A percentile compares a stretch with the other conserved stretches of the same genome.
These are phyloP conservation scores for Mobula birostris DNA, from an alignment of 2,113 vertebrate species.

Conservation along the genomic window DNA sequence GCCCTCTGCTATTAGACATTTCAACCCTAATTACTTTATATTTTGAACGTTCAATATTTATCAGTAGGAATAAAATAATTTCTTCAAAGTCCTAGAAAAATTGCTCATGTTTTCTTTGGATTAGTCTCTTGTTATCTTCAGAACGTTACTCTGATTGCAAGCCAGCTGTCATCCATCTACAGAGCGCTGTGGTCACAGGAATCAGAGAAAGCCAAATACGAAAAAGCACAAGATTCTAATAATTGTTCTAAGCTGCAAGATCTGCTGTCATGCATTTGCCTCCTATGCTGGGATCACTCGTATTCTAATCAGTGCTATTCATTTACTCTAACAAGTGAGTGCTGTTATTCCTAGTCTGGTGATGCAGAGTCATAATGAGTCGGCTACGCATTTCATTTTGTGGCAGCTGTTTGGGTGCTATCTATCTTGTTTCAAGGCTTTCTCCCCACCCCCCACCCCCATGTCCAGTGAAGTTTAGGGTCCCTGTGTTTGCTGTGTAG, in stretches of 20 bases:
- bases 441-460: too few species aligned
- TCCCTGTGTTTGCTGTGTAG: neutral
- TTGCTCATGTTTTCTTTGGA: neutral
- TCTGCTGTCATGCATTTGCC: too few species aligned
- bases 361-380: too few species aligned
- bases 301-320: neutral
- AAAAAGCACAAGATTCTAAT: neutral
- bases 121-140: neutral
- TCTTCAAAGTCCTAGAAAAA: neutral
- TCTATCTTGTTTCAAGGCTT: neutral
- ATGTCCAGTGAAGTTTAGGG: neutral
- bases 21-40: neutral
- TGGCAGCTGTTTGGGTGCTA: neutral
- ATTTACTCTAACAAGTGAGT: neutral
- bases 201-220: neutral
- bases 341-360: neutral
- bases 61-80: neutral
- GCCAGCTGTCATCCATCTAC: neutral
- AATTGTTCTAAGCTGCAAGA: neutral
- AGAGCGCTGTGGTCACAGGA: neutral
- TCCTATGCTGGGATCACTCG: neutral
- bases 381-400: neutral
- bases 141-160: neutral
- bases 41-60: neutral
- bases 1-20: too few species aligned